Base-by-base conservation (phyloP, 2,797 vertebrate species). In the Hapalemur alaotrensis region DNA sequence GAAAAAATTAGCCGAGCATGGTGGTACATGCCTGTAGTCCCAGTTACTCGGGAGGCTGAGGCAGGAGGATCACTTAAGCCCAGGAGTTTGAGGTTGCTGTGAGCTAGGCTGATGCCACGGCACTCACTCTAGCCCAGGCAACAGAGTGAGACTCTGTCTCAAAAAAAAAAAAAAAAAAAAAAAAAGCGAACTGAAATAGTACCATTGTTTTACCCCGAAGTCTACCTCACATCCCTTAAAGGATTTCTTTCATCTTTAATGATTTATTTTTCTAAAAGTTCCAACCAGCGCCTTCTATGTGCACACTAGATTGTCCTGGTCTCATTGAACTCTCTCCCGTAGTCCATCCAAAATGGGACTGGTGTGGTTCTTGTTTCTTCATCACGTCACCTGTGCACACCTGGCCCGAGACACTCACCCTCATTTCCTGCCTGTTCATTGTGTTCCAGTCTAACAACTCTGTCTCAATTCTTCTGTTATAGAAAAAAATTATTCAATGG, bases 251-350 rank as follows among this genome's bases (percentile, higher is more conserved):
- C 12, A 18, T 75, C 14, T 52, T 87, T 52, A 59, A 61, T 65
- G 18, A 57, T 54, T 63, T 89, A 1, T 92, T 89, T 70, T 32
- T 35, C 52, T 95, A 85, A 96, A 91, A 87, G 13, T 89, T 73
- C 28, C 43, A 84, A 63, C 32, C 48, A 63, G 0, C 35, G 5
- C 18, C 25, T 89, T 91, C 50, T 46, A 72, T 57, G 20, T 17
- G 30, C 43, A 75, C 17, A 65, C 18, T 78, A 67, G 32, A 61
- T 79, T 10, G 18, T 65, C 4, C 0, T 46, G 57, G 18, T 38
- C 1, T 82, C 43, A 22, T 13, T 85, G 54, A 57, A 10, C 18
- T 43, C 23, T 75, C 14, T 91, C 13, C 4, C 10, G 6, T 78
- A 10, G 32, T 78, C 22, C 61, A 35, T 76, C 80, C 15, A 10